These are phyloP conservation scores for Hippasteria phrygiana DNA, from an alignment of 53 echinoderm and acorn worm species.

Conservation along the genomic window DNA sequence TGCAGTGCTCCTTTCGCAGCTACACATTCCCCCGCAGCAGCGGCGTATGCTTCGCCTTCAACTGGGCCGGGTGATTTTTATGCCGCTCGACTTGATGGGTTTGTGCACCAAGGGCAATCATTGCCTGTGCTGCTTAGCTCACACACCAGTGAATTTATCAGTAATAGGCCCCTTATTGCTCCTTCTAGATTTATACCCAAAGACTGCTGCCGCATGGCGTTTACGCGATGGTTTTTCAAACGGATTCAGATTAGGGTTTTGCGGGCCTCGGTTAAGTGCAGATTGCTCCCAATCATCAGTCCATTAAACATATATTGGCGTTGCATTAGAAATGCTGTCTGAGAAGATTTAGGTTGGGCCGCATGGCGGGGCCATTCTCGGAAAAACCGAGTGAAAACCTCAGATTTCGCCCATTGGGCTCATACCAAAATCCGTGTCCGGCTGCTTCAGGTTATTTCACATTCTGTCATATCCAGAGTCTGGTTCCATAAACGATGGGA, in stretches of 20 bases:
- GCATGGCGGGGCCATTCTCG: slow-evolving; percentile 25
- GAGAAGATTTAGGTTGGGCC: slow-evolving; percentile 4
- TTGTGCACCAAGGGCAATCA: not conserved
- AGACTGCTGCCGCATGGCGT: not conserved
- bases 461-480: slow-evolving; percentile 18
- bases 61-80: not conserved
- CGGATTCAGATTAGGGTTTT: not conserved
- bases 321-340: not conserved
- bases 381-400: not conserved
- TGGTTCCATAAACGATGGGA: slow-evolving; percentile 25
- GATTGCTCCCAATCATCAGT: not conserved
- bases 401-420: slow-evolving; percentile 27
- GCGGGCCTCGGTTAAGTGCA: not conserved
- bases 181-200: not conserved
- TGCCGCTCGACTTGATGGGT: too few relatives aligned
- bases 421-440: not conserved
- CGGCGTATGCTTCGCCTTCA: not conserved
- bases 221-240: not conserved
- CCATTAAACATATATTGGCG: not conserved
- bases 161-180: not conserved
- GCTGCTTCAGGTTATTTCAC: slow-evolving; percentile 23
- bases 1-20: too few relatives aligned
- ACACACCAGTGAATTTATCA: not conserved
- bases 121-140: not conserved
- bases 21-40: too few relatives aligned